Evolutionary conservation across 2,113 vertebrate species (phyloP).

Genomic region (Gallinago media): DNA sequence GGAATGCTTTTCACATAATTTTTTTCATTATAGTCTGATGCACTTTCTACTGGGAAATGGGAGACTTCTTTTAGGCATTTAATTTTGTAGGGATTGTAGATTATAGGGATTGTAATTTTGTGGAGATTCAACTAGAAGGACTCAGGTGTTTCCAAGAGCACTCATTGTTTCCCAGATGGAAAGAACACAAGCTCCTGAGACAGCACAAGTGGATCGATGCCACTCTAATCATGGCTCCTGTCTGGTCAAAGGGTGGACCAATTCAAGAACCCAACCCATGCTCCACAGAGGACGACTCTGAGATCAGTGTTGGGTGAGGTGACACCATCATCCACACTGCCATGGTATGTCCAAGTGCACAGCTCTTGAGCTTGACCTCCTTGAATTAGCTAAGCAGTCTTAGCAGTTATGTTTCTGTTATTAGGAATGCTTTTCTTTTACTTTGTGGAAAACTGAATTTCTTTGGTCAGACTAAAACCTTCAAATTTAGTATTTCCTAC

Average conservation of each 20-base stretch:
- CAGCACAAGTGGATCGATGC: accelerated
- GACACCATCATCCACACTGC: background rate
- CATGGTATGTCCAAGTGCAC: accelerated
- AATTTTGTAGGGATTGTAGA: background rate
- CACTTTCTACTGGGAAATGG: background rate
- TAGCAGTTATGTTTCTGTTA: background rate
- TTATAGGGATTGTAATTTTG: background rate
- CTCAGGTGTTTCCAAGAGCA: background rate
- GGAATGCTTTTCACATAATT: background rate
- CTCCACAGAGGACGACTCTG: background rate
- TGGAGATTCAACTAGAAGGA: background rate
- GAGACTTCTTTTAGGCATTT: background rate
- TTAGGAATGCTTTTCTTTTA: background rate
- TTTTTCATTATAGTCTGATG: background rate
- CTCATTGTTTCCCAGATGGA: background rate
- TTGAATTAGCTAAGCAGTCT: background rate
- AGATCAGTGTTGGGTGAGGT: background rate
- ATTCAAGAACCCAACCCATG: accelerated
- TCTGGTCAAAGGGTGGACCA: background rate
- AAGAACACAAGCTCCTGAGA: background rate
- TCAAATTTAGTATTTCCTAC: background rate
- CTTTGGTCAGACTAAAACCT: background rate
- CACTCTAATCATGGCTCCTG: accelerated
- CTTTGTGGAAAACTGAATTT: background rate
- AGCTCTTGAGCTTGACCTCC: background rate